Base-by-base conservation (phyloP, 2,797 vertebrate species). In the Jordanella pulchra region DNA sequence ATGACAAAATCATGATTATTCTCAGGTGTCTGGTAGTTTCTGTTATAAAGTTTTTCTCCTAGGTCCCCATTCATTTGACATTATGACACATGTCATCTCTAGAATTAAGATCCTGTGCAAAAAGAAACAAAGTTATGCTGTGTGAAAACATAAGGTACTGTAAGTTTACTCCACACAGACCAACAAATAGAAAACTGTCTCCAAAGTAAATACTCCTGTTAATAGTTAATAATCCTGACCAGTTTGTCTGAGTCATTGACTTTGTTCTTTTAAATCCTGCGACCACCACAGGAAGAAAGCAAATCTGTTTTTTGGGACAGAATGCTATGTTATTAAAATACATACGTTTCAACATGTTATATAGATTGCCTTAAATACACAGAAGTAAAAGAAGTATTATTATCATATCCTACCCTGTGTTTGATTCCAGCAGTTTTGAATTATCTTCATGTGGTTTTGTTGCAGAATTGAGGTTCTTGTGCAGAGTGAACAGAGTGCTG, bases 191-290 rank as follows among this genome's bases (percentile, higher is more conserved):
- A 77, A 76, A 89, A 83, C 76, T 81, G 87, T 90, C 76, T 85
- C 89, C 87, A 86, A 82, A 83, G 90, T 77, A 84, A 90, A 84
- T 65, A 74, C 67, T 82, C 72, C 68, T 79, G 75, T 85, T 32
- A 67, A 80, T 66, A 64, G 63, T 4, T 67, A 48, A 78, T 84
- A 87, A 89, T 88, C 83, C 89, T 88, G 77, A 87, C 58, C n/a
- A n/a, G n/a, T n/a, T n/a, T n/a, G n/a, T 83, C 85, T 84, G 67
- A 87, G 87, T 82, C 83, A 84, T 83, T 88, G 82, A 90, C 84
- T 82, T 85, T 85, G 82, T 69, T 65, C 74, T 61, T 72, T 81
- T 80, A 83, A 88, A 84, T 84, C 44, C 68, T 48, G 70, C 45
- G 67, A 72, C 12, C 23, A 18, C 21, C 21, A 32, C 35, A 39